Conservation (phyloP, 2,888 invertebrate species). For the Latrodectus elegans region DNA sequence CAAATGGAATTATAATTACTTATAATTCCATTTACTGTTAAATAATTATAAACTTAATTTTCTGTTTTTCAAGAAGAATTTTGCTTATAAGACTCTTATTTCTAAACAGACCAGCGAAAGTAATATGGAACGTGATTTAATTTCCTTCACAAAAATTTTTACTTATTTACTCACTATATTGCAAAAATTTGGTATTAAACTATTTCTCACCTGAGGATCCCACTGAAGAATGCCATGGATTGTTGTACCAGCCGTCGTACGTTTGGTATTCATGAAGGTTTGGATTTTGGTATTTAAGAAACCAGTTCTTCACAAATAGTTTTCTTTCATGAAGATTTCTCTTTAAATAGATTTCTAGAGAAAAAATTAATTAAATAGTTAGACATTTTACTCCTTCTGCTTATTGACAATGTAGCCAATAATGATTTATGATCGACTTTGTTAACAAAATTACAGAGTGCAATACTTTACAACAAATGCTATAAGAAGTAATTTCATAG, state of each 20-base stretch:
- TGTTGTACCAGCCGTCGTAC: conserved; percentile 78
- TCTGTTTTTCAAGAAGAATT: neutral
- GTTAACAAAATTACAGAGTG: no score
- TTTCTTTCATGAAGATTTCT: neutral
- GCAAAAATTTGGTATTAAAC: neutral
- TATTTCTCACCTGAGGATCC: conserved; percentile 75
- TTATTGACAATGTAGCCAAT: no score
- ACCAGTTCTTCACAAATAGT: conserved; percentile 8
- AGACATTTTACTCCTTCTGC: no score
- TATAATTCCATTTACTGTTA: no score
- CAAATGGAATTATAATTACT: no score
- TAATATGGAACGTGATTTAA: neutral
- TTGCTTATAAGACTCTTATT: neutral
- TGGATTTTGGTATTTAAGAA: neutral
- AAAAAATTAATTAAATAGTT: neutral
- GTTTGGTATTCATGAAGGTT: conserved; percentile 74
- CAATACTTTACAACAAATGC: no score
- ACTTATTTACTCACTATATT: neutral
- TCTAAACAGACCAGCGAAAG: neutral
- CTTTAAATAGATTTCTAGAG: conserved; percentile 12
- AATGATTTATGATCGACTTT: no score
- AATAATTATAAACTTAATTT: neutral
- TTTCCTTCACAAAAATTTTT: neutral
- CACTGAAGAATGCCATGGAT: conserved; percentile 75
- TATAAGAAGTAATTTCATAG: no score